These are phyloP conservation scores for Bombus confusus DNA, from an alignment of 1,140 invertebrate genomes.

Conservation along the genomic window DNA sequence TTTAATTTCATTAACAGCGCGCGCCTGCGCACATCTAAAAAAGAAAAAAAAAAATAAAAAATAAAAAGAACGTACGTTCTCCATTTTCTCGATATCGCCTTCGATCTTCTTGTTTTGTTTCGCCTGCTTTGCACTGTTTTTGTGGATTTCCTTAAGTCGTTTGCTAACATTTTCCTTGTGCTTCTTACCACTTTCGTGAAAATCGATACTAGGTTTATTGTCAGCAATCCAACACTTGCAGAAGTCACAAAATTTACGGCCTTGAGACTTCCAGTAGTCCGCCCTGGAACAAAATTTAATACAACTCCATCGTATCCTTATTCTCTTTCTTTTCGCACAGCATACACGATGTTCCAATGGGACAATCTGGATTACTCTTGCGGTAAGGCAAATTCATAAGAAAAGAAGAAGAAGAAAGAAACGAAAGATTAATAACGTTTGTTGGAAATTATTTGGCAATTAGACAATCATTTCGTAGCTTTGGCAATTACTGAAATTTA, in stretches of 20 bases:
- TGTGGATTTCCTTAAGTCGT: conserved; percentile 92
- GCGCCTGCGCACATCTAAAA: neutral
- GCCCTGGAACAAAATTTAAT: conserved; percentile 86
- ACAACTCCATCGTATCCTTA: neutral
- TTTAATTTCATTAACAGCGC: neutral
- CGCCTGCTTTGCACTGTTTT: conserved; percentile 90
- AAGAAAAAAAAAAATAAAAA: conserved; percentile 8
- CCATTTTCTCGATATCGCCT: conserved; percentile 93
- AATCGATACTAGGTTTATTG: conserved; percentile 98
- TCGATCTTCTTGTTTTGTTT: conserved; percentile 90
- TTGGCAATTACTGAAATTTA: conserved; percentile 68
- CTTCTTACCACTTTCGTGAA: conserved; percentile 96
- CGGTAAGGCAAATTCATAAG: neutral
- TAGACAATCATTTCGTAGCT: conserved; percentile 55
- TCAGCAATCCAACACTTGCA: conserved; percentile 99
- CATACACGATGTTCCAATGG: no score
- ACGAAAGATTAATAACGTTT: neutral
- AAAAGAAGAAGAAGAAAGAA: neutral
- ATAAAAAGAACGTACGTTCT: conserved; percentile 84
- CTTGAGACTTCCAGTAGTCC: conserved; percentile 98
- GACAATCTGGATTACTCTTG: neutral
- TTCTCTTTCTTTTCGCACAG: neutral
- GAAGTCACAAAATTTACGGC: conserved; percentile 97
- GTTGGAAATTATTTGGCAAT: conserved; percentile 70
- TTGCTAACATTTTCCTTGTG: conserved; percentile 97